Evolutionary conservation across 2,113 vertebrate genomes (phyloP).

Genomic region (Ophthalmolycus amberensis): DNA sequence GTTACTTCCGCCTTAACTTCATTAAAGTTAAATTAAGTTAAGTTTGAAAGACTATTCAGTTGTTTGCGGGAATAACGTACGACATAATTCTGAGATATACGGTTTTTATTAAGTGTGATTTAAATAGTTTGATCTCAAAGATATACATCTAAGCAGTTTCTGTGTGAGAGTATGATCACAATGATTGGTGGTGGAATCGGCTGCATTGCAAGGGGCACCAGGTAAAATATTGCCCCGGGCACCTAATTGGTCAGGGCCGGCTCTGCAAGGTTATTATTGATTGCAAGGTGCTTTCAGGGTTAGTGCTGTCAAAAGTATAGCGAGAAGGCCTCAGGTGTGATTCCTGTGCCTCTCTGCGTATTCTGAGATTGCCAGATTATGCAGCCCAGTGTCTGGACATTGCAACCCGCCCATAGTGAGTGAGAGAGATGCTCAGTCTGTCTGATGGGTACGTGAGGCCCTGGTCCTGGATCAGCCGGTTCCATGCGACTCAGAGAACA

Average conservation of each 20-base stretch:
- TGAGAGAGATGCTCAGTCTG: background rate
- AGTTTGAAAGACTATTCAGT: too few species aligned
- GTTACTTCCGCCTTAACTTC: too few species aligned
- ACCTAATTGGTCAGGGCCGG: too few species aligned
- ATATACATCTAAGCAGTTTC: background rate
- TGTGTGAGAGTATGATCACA: too few species aligned
- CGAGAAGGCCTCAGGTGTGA: background rate
- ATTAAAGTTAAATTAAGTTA: too few species aligned
- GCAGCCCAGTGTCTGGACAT: background rate
- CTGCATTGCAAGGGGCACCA: background rate
- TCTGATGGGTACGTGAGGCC: background rate
- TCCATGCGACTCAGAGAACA: background rate
- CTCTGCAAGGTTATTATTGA: slow-evolving; percentile 15
- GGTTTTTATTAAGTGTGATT: too few species aligned
- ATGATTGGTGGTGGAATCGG: background rate
- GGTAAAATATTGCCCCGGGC: too few species aligned
- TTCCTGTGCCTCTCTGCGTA: background rate
- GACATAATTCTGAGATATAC: too few species aligned
- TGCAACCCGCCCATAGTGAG: background rate
- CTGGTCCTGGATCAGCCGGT: background rate
- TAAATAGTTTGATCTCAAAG: background rate
- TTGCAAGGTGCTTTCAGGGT: slow-evolving; percentile 1
- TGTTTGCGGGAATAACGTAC: too few species aligned
- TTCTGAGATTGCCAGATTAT: background rate
- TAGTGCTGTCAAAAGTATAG: slow-evolving; percentile 9